Base-by-base conservation (phyloP, 1,140 invertebrate genomes). In the Achroia grisella region DNA sequence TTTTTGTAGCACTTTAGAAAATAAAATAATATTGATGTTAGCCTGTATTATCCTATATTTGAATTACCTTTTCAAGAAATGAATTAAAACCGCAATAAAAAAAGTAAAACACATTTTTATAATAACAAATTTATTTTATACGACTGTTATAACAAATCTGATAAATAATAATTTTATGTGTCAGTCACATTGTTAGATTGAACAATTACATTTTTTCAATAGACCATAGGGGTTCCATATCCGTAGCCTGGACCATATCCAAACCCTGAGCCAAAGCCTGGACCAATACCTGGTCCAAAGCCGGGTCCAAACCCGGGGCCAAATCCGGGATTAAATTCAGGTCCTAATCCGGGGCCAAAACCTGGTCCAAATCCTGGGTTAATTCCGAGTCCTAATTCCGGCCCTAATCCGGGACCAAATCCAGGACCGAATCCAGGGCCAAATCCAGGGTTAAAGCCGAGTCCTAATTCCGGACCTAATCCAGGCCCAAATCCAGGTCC, bases 361-460 rank as follows among this genome's bases (percentile, higher is more conserved):
- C 35, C 35, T 37, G 35, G 14, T 0, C 35, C 35, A n/a, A 37
- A 37, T 35, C 11, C 33, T 13, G 33, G 33, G 1, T 12, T 12
- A 10, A 35, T 13, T 14, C 33, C 33, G 1, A 12, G 33, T 0
- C 35, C 35, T 10, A 37, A 17, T n/a, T 14, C 35, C 1, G 35
- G 35, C 9, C 35, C 35, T 10, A 35, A 5, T 6, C 12, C 33
- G 4, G 12, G 33, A 3, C 9, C 33, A 4, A 35, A 12, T 14
- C 33, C 33, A 13, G 33, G 33, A 35, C 35, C 35, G 10, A 37
- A 37, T n/a, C 35, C 35, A 1, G 35, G 35, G 5, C 35, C 35
- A 37, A 37, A 37, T 13, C 33, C 33, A 3, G 33, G 33, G 4
- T 12, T 12, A 10, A 35, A 35, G 1, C 33, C 33, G 1, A 12